Base-by-base conservation (phyloP, 2,888 invertebrate species). In the Eupelmus urozonus region DNA sequence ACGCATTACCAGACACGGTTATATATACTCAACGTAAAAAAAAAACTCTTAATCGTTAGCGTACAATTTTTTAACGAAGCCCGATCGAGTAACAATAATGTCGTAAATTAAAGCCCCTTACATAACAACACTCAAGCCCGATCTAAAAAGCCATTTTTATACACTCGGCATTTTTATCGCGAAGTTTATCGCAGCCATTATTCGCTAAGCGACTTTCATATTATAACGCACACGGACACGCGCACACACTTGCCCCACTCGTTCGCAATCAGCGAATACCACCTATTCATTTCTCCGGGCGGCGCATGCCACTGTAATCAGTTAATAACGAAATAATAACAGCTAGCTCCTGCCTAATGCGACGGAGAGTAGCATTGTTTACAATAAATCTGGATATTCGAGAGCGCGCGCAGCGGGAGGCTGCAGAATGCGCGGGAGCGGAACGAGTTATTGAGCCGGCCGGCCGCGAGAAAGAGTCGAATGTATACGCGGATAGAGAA, bases 291-390 rank as follows among this genome's bases (percentile, higher is more conserved):
- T 29, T 45, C 45, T 40, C 51, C 23, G 11, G 18, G 29, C 34
- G n/a, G n/a, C n/a, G 25, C 16, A 9, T 20, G 62, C 67, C 23
- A 51, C 49, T 66, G 62, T 60, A 76, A 76, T 74, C 74, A 45
- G 63, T 74, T 78, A 78, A 65, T 70, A 78, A 78, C 65, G 74
- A 74, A 70, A 78, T 57, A 78, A 78, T 78, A 78, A 70, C 55
- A 45, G 29, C 76, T 55, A 29, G 18, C 20, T 20, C 66, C 7
- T 51, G 65, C 45, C 51, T 63, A 65, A 70, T 49, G 55, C 57
- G 29, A 42, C 62, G 11, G 20, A 65, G 23, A 16, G 13, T 9
- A 25, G 16, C 40, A 65, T 78, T 74, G 65, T 74, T 78, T 63
- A 73, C 63, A 73, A 70, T 70, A 70, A 78, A 78, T 70, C 69